Percentiles rank a stretch among this genome's conserved stretches.
These are phyloP conservation scores for Ornithoptera alexandrae DNA, from an alignment of 2,888 invertebrate genomes.

Conservation along the genomic window DNA sequence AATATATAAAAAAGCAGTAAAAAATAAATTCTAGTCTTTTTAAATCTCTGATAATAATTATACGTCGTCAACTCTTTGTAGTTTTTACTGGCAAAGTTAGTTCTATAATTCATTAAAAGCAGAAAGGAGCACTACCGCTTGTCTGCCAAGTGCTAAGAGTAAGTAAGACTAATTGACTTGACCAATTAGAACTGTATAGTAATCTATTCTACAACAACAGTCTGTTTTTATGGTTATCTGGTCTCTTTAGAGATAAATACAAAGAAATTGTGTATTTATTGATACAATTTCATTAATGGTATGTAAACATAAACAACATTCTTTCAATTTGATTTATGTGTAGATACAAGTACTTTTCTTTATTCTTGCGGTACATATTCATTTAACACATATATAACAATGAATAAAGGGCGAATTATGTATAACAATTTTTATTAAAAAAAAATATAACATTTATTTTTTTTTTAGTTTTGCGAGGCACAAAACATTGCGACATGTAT, in stretches of 20 bases:
- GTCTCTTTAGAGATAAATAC: not conserved
- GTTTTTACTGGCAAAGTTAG: constrained; percentile 5
- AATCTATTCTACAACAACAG: constrained; percentile 2
- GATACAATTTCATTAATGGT: not conserved
- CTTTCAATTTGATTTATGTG: no score
- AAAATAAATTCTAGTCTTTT: no score
- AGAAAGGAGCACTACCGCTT: constrained; percentile 7
- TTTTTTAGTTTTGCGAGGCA: not conserved
- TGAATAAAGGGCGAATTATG: no score
- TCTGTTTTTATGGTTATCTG: not conserved
- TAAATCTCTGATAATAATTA: no score
- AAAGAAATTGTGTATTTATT: not conserved
- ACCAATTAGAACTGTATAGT: constrained; percentile 18
- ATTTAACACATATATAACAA: no score
- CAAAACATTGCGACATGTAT: constrained; percentile 8
- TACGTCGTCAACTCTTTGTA: not conserved
- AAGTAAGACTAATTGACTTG: constrained; percentile 14
- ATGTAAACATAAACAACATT: no score
- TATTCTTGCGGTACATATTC: no score
- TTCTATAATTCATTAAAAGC: constrained; percentile 8
- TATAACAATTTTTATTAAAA: no score
- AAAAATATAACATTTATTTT: not conserved
- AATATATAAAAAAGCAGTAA: no score
- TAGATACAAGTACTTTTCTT: no score
- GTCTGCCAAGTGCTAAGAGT: constrained; percentile 2